A percentile compares a stretch with the other conserved stretches of the same genome.
phyloP scores from a whole-genome alignment of 2,888 invertebrate genomes.

The Clusia tigrina region DNA sequence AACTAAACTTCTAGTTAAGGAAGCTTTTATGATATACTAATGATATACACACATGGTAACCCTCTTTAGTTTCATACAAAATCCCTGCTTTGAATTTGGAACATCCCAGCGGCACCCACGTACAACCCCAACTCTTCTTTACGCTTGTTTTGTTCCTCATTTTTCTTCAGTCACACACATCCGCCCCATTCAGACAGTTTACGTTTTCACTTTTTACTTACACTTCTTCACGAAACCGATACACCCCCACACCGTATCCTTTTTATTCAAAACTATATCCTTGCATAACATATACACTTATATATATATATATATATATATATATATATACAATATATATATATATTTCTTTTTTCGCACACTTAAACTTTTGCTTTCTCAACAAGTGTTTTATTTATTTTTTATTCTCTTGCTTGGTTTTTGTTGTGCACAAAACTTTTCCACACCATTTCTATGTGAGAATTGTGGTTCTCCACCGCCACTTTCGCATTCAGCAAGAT shows the following conservation, averaged over 20 bases:
- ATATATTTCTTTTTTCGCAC: neutral
- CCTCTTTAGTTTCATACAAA: too few relatives aligned
- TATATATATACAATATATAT: neutral
- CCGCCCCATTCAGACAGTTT: constrained; percentile 1
- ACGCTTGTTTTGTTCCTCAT: neutral
- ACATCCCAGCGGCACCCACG: too few relatives aligned
- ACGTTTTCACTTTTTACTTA: constrained; percentile 18
- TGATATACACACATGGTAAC: too few relatives aligned
- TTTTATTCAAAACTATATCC: constrained; percentile 6
- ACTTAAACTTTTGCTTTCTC: constrained; percentile 10
- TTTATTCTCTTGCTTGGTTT: neutral
- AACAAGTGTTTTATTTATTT: constrained; percentile 1
- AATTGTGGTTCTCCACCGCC: neutral
- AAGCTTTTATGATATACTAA: too few relatives aligned
- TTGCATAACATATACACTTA: neutral
- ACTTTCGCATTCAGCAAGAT: constrained; percentile 47
- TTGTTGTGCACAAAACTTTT: constrained; percentile 3
- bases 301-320: neutral
- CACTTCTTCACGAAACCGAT: constrained; percentile 13
- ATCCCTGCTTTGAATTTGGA: too few relatives aligned
- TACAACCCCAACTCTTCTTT: neutral
- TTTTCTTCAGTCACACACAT: neutral
- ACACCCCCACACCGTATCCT: constrained; percentile 7
- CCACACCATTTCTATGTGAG: constrained; percentile 8
- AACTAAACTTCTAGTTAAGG: too few relatives aligned